phyloP scores from a whole-genome alignment of 2,888 invertebrate species.

The Lycophotia porphyrea region DNA sequence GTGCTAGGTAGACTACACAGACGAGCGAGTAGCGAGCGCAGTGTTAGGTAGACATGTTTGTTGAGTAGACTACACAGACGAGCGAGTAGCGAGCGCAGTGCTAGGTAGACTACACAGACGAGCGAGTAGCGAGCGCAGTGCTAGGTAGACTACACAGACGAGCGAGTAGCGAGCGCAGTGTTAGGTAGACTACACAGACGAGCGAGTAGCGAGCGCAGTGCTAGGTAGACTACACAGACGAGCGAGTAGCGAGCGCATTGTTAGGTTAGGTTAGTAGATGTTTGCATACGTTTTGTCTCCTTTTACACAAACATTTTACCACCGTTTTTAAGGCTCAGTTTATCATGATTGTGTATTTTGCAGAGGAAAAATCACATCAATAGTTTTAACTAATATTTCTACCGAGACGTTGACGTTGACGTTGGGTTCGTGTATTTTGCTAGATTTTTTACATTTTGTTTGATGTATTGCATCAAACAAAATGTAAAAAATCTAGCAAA shows the following conservation, averaged over 20 bases:
- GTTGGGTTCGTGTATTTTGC: too few species aligned
- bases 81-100: not conserved
- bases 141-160: not conserved
- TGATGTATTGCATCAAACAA: constrained; percentile 14
- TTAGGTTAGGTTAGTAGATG: too few species aligned
- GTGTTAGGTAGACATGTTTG: constrained; percentile 28
- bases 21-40: not conserved
- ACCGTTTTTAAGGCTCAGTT: not conserved
- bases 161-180: constrained; percentile 3
- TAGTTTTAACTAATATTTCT: not conserved
- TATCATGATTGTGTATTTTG: too few species aligned
- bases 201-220: not conserved
- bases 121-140: not conserved
- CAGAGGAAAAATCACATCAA: not conserved
- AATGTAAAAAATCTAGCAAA: constrained; percentile 15
- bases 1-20: constrained; percentile 1
- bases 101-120: not conserved
- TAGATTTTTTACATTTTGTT: too few species aligned
- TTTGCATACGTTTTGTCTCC: constrained; percentile 15
- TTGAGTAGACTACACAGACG: constrained; percentile 5
- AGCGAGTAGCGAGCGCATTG: not conserved
- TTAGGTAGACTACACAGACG: constrained; percentile 4
- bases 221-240: not conserved
- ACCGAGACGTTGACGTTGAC: too few species aligned
- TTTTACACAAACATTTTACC: constrained; percentile 11